A percentile compares a stretch with the other conserved stretches of the same genome.
These are phyloP conservation scores for Emydura subglobosa DNA, from an alignment of 2,113 vertebrate species.

Conservation along the genomic window DNA sequence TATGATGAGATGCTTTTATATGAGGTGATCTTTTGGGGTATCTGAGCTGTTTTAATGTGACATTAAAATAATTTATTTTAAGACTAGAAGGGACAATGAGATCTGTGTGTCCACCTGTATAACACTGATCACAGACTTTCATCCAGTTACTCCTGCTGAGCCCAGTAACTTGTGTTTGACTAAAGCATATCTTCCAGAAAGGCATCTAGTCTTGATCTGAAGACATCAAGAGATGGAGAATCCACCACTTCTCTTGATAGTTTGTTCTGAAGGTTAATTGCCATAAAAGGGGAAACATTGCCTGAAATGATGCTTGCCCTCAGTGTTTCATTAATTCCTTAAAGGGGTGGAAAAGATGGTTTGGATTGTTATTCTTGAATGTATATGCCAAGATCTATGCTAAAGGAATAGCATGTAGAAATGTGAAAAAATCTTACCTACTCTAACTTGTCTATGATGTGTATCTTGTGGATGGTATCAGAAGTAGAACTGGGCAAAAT, in stretches of 20 bases:
- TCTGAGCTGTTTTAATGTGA: neutral
- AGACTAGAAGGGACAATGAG: neutral
- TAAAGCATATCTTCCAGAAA: neutral
- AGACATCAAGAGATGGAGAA: neutral
- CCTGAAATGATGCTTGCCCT: neutral
- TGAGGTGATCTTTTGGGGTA: neutral
- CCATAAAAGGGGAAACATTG: neutral
- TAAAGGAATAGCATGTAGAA: neutral
- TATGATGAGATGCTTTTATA: neutral
- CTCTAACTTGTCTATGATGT: neutral
- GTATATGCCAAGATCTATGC: neutral
- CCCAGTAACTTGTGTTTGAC: neutral
- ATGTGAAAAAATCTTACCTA: neutral
- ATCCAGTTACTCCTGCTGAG: rapidly evolving
- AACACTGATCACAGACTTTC: rapidly evolving
- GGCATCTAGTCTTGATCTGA: too few relatives aligned
- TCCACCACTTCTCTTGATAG: neutral
- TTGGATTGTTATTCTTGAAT: neutral
- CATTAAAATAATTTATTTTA: neutral
- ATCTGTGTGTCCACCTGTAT: neutral
- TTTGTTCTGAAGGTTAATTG: neutral
- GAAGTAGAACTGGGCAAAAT: neutral
- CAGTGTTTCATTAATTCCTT: neutral
- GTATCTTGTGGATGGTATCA: neutral
- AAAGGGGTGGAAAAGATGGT: rapidly evolving